Evolutionary conservation across 2,797 vertebrate species (phyloP).

Genomic region (Tokudaia muenninki): DNA sequence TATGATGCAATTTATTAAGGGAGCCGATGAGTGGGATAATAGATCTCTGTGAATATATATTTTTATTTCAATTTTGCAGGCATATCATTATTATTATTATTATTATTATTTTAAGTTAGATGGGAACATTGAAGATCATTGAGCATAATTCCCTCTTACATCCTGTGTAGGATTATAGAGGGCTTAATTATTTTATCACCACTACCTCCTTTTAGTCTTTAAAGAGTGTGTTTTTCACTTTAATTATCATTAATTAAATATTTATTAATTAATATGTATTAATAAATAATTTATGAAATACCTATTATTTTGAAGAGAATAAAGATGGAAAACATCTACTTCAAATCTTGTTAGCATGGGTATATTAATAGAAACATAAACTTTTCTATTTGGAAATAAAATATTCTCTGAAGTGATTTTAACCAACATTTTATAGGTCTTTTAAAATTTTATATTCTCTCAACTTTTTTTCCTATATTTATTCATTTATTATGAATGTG

Average conservation of each 20-base stretch:
- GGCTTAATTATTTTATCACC: not conserved
- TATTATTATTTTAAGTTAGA: not conserved
- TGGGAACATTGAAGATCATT: not conserved
- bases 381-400: not conserved
- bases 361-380: slow-evolving; percentile 5
- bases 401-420: slow-evolving; percentile 4
- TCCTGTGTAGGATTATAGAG: not conserved
- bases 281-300: not conserved
- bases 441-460: not conserved
- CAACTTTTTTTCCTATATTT: not conserved
- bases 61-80: slow-evolving; percentile 48
- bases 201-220: not conserved
- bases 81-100: not conserved
- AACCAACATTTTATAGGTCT: not conserved
- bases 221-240: not conserved
- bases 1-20: slow-evolving; percentile 69
- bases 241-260: not conserved
- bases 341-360: not conserved
- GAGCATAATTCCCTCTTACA: not conserved
- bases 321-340: not conserved
- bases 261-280: not conserved
- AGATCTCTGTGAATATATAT: slow-evolving; percentile 37
- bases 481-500: not conserved
- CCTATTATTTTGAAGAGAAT: slow-evolving; percentile 12
- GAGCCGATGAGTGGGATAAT: not conserved